Percentiles rank a stretch among this genome's conserved stretches.
Conservation (phyloP, 23 tunicate species). For the Halocynthia aurantium region DNA sequence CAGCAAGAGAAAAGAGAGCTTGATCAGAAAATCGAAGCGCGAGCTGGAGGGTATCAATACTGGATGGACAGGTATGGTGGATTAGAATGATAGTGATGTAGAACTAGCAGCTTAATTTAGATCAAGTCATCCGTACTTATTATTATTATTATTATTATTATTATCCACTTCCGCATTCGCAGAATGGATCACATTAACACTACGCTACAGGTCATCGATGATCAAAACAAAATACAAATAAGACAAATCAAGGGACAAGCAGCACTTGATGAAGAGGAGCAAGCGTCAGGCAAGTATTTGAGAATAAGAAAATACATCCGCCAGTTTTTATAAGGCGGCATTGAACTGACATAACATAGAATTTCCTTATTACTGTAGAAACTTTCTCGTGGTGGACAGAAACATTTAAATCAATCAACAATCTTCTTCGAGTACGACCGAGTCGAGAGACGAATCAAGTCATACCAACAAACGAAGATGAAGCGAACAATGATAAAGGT, state of each 20-base stretch:
- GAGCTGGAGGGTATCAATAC: slow-evolving; percentile 62
- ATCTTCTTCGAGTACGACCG: too few relatives aligned
- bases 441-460: too few relatives aligned
- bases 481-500: too few relatives aligned
- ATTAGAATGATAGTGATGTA: too few relatives aligned
- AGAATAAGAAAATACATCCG: too few relatives aligned
- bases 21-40: slow-evolving; percentile 51
- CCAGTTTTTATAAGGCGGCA: too few relatives aligned
- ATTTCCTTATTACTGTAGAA: background rate
- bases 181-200: slow-evolving; percentile 46
- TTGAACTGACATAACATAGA: background rate
- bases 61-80: slow-evolving; percentile 46
- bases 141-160: background rate
- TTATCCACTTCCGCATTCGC: background rate
- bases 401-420: background rate
- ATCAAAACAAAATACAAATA: slow-evolving; percentile 27
- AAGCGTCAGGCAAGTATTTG: background rate
- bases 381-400: slow-evolving; percentile 3
- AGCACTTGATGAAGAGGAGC: slow-evolving; percentile 15
- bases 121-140: too few relatives aligned
- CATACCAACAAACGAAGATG: too few relatives aligned
- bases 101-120: too few relatives aligned
- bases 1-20: slow-evolving; percentile 37
- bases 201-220: slow-evolving; percentile 36
- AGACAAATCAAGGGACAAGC: slow-evolving; percentile 18